Percentiles rank a stretch among this genome's conserved stretches.
Evolutionary conservation across 2,113 vertebrate species (phyloP).

Genomic region (Anser brachyrhynchus): DNA sequence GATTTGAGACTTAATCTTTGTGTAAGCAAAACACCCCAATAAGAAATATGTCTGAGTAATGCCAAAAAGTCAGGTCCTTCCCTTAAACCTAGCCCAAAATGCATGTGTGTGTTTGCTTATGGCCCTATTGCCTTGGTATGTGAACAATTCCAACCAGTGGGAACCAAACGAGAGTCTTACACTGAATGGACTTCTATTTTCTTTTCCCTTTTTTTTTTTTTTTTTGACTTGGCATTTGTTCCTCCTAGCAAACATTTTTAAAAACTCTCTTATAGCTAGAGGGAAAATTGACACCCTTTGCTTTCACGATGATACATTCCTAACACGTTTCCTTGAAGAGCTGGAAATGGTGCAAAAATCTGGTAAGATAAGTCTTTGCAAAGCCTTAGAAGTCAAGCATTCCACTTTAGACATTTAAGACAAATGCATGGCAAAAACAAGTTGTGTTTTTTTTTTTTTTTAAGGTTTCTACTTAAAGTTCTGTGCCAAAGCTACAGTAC

Average conservation of each 20-base stretch:
- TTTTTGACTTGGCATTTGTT: constrained; percentile 67
- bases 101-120: background rate
- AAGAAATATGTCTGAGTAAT: constrained; percentile 5
- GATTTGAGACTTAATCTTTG: constrained; percentile 54
- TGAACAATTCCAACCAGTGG: constrained; percentile 37
- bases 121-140: background rate
- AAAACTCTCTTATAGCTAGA: constrained; percentile 63
- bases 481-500: constrained; percentile 81
- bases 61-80: constrained; percentile 11
- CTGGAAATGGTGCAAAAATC: constrained; percentile 68
- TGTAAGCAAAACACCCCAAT: constrained; percentile 57
- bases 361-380: constrained; percentile 72
- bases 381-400: constrained; percentile 68
- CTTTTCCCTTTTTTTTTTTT: constrained; percentile 1
- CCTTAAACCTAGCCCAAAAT: background rate
- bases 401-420: constrained; percentile 69
- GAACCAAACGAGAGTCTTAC: constrained; percentile 9
- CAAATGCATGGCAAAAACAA: constrained; percentile 69
- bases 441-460: constrained; percentile 39
- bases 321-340: constrained; percentile 68
- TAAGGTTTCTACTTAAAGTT: constrained; percentile 80
- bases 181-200: constrained; percentile 61
- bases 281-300: constrained; percentile 73
- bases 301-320: constrained; percentile 72
- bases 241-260: constrained; percentile 71